These are phyloP conservation scores for Orthosia gracilis DNA, from an alignment of 2,888 invertebrate genomes.

Conservation along the genomic window DNA sequence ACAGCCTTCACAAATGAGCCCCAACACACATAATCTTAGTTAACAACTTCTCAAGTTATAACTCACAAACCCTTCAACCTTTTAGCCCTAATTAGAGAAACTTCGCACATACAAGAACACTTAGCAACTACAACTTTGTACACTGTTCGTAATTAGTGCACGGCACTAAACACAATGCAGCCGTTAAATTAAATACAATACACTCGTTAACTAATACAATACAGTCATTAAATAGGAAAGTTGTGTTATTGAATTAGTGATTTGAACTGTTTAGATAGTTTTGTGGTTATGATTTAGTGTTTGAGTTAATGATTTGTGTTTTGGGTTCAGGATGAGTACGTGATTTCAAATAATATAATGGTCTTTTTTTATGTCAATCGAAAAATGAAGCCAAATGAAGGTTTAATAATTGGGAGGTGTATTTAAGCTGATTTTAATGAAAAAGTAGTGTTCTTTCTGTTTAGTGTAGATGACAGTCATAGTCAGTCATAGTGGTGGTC, in stretches of 20 bases:
- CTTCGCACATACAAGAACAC: conserved; percentile 24
- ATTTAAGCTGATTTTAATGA: no score
- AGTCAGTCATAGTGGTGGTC: no score
- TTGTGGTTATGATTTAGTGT: conserved; percentile 1
- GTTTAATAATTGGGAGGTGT: neutral
- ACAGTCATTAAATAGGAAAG: conserved; percentile 12
- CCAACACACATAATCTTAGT: conserved; percentile 24
- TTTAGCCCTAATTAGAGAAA: conserved; percentile 43
- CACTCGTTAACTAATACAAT: conserved; percentile 16
- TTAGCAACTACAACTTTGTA: conserved; percentile 26
- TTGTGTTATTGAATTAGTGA: conserved; percentile 26
- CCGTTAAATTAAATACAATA: conserved; percentile 21
- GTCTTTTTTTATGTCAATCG: neutral
- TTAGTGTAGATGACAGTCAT: no score
- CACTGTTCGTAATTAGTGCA: conserved; percentile 27
- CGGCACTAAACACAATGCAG: conserved; percentile 13
- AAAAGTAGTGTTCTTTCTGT: no score
- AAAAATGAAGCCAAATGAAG: neutral
- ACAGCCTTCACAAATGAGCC: conserved; percentile 20
- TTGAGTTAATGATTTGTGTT: neutral
- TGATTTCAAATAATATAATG: neutral
- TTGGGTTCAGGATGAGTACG: neutral
- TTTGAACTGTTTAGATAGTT: conserved; percentile 22
- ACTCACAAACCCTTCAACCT: conserved; percentile 30
- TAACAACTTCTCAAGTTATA: conserved; percentile 29